Conservation (phyloP, 2,113 vertebrate genomes). For the Lophotis ruficrista region DNA sequence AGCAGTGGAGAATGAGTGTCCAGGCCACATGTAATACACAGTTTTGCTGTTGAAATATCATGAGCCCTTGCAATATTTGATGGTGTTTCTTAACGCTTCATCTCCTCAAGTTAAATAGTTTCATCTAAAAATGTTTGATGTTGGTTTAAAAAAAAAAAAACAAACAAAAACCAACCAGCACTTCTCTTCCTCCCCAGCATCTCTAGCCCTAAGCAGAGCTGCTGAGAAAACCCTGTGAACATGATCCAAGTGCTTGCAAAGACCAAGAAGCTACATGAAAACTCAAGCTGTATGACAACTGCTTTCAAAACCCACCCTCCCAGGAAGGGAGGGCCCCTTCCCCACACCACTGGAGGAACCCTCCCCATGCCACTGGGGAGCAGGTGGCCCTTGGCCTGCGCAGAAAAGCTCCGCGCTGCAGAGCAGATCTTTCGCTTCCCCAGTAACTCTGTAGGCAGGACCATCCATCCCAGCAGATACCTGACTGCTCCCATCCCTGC, state of each 20-base stretch:
- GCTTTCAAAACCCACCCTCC: not conserved
- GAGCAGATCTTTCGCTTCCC: not conserved
- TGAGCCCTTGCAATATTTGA: not conserved
- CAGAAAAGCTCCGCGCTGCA: not conserved
- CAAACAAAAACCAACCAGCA: not conserved
- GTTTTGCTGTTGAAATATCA: not conserved
- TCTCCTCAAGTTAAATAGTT: not conserved
- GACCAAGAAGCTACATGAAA: not conserved
- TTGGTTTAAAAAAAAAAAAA: not conserved
- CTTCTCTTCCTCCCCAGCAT: not conserved
- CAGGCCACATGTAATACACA: not conserved
- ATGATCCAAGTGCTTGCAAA: not conserved
- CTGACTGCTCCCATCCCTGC: not conserved
- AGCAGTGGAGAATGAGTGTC: not conserved
- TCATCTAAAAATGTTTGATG: not conserved
- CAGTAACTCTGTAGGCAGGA: not conserved
- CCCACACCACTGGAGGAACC: not conserved
- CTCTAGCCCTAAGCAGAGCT: not conserved
- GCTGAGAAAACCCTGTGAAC: not conserved
- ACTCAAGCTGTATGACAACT: not conserved
- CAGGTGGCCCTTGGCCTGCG: rapidly evolving
- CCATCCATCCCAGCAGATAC: not conserved
- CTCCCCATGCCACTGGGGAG: not conserved
- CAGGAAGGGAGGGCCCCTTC: not conserved
- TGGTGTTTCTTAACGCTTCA: not conserved